Evolutionary conservation across 1,140 invertebrate genomes (phyloP).

Genomic region (Araneus ventricosus): DNA sequence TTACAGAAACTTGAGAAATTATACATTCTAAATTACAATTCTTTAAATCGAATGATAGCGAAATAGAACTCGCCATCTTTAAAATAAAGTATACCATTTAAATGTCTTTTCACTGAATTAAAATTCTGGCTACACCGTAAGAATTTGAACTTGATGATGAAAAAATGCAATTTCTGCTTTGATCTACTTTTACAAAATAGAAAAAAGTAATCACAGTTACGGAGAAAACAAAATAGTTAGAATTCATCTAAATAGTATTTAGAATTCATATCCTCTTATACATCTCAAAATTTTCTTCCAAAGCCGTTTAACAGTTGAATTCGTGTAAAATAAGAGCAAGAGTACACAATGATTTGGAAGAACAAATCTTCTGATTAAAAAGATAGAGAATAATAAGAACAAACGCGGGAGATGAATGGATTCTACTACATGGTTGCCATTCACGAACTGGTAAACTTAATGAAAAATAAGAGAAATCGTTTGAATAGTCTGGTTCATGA

Average conservation of each 20-base stretch:
- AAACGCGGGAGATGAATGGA: neutral
- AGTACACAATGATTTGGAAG: neutral
- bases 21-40: too few relatives aligned
- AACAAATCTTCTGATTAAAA: neutral
- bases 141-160: too few relatives aligned
- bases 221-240: neutral
- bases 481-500: neutral
- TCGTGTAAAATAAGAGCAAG: neutral
- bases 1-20: too few relatives aligned
- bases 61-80: too few relatives aligned
- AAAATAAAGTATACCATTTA: too few relatives aligned
- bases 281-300: neutral
- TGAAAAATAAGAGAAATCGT: neutral
- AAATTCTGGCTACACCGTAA: too few relatives aligned
- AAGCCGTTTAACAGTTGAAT: neutral
- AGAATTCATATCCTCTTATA: neutral
- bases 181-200: neutral
- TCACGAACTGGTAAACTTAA: neutral
- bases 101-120: too few relatives aligned
- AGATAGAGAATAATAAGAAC: neutral
- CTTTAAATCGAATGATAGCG: too few relatives aligned
- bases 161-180: neutral
- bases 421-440: neutral
- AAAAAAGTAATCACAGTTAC: neutral
- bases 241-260: neutral